Conservation (phyloP, 2,888 invertebrate species). For the Oithona nana region DNA sequence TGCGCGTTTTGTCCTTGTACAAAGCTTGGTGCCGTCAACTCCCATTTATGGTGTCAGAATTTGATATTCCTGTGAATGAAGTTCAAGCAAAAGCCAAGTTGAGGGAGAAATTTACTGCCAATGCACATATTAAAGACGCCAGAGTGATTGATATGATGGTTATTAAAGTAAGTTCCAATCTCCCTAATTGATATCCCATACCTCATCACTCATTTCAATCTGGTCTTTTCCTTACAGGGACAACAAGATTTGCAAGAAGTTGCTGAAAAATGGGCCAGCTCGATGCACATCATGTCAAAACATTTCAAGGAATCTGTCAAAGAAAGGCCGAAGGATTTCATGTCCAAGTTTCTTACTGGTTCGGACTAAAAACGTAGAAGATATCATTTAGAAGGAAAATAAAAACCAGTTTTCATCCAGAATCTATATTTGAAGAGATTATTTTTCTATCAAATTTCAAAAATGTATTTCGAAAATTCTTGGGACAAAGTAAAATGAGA, state of each 20-base stretch:
- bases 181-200: too few species aligned
- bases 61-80: conserved; percentile 55
- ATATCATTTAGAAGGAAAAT: neutral
- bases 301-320: conserved; percentile 53
- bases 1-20: conserved; percentile 66
- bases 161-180: conserved; percentile 48
- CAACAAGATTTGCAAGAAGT: conserved; percentile 86
- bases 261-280: conserved; percentile 70
- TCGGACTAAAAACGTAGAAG: conserved; percentile 15
- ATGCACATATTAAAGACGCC: conserved; percentile 59
- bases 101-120: conserved; percentile 53
- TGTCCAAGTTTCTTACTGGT: conserved; percentile 68
- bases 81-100: conserved; percentile 49
- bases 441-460: too few species aligned
- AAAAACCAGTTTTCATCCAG: neutral
- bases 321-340: conserved; percentile 63
- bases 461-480: too few species aligned
- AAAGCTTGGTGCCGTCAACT: conserved; percentile 85
- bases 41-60: conserved; percentile 64
- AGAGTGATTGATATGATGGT: conserved; percentile 77
- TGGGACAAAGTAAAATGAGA: too few species aligned
- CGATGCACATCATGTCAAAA: conserved; percentile 49
- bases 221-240: conserved; percentile 41
- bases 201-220: neutral
- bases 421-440: too few species aligned